A percentile compares a stretch with the other conserved stretches of the same genome.
These are phyloP conservation scores for Saxicola maurus DNA, from an alignment of 2,797 vertebrate genomes.

Conservation along the genomic window DNA sequence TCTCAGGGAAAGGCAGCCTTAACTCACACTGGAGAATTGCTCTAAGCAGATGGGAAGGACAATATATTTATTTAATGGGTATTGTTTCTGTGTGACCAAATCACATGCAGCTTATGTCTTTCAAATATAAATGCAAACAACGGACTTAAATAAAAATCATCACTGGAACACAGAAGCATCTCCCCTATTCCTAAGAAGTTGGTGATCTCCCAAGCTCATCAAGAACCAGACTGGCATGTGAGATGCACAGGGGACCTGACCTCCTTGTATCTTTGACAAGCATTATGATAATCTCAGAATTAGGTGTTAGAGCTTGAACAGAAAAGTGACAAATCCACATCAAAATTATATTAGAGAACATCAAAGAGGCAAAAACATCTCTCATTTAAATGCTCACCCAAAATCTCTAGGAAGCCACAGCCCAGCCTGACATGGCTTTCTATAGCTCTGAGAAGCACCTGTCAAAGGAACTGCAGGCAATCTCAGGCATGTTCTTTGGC, in stretches of 20 bases:
- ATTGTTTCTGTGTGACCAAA: neutral
- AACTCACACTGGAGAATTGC: neutral
- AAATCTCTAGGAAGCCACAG: neutral
- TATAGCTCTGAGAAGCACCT: neutral
- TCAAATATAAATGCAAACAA: conserved; percentile 1
- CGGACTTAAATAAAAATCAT: neutral
- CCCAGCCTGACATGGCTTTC: neutral
- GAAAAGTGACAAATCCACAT: conserved; percentile 3
- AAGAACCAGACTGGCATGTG: neutral
- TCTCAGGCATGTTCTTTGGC: neutral
- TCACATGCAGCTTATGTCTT: neutral
- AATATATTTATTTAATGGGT: neutral
- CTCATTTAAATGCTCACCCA: neutral
- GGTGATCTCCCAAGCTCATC: neutral
- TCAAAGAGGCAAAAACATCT: neutral
- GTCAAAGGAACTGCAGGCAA: neutral
- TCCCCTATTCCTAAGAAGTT: neutral
- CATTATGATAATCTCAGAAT: conserved; percentile 14
- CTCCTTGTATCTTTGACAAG: neutral
- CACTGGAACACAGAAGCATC: neutral
- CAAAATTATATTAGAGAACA: neutral
- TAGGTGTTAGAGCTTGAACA: neutral
- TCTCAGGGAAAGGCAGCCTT: neutral
- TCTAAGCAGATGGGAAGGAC: neutral
- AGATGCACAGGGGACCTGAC: neutral